Evolutionary conservation across 2,113 vertebrate species (phyloP).

Genomic region (Gymnogyps californianus): DNA sequence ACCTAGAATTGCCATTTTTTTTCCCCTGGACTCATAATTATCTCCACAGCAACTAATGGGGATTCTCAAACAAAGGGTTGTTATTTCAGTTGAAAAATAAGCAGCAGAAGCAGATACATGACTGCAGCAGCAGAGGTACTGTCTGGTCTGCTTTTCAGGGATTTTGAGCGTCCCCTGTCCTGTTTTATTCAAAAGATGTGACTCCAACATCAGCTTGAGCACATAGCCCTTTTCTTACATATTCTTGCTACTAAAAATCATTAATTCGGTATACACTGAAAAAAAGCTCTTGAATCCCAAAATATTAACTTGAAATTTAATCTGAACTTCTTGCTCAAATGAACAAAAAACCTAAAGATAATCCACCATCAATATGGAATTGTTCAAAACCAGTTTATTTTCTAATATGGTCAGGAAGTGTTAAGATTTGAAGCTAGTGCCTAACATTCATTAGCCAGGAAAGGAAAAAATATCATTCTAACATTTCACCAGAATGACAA

Average conservation of each 20-base stretch:
- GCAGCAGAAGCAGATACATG: neutral
- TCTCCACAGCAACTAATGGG: neutral
- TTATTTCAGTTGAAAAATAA: neutral
- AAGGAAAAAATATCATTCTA: neutral
- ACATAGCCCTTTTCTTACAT: neutral
- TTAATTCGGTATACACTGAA: neutral
- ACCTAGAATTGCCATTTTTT: neutral
- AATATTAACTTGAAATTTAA: neutral
- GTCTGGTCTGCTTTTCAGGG: neutral
- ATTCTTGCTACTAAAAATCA: neutral
- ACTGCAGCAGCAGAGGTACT: neutral
- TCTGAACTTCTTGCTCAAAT: neutral
- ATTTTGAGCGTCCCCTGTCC: neutral
- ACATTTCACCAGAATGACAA: neutral
- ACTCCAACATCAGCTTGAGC: neutral
- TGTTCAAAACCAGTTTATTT: neutral
- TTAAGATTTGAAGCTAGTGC: neutral
- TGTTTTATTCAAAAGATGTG: neutral
- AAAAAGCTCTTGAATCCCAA: neutral
- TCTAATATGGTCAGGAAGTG: neutral
- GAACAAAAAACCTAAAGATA: neutral
- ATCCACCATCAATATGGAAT: rapidly evolving
- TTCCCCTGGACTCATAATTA: neutral
- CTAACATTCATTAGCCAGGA: neutral
- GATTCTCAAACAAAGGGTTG: neutral